Conservation (phyloP, 1,140 invertebrate species). For the Portunus trituberculatus region DNA sequence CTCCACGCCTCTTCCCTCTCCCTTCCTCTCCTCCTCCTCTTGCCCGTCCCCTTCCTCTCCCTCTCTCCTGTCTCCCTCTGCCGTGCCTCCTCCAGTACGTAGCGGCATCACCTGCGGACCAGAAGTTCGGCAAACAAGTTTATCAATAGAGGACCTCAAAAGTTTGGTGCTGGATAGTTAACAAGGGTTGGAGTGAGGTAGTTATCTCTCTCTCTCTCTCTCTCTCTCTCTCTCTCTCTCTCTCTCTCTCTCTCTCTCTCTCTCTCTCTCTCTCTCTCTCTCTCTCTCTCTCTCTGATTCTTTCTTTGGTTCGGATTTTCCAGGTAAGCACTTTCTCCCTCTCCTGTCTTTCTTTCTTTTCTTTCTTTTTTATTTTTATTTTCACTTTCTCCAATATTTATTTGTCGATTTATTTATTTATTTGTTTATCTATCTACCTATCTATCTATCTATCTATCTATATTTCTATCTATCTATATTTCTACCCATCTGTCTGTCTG, state of each 20-base stretch:
- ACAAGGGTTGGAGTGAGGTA: neutral
- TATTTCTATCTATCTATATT: neutral
- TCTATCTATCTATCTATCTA: neutral
- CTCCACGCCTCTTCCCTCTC: neutral
- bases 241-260: neutral
- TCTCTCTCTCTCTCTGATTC: neutral
- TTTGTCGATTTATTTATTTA: neutral
- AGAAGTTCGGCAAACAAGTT: constrained; percentile 36
- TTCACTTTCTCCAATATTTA: neutral
- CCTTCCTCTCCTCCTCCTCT: neutral
- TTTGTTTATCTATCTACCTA: neutral
- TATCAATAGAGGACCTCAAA: constrained; percentile 39
- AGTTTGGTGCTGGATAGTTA: neutral
- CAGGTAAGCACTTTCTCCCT: neutral
- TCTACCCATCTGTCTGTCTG: neutral
- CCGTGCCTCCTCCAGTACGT: neutral
- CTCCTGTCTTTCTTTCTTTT: neutral
- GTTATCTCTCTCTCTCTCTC: constrained; percentile 15
- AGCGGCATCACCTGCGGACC: neutral
- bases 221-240: neutral
- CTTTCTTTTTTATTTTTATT: neutral
- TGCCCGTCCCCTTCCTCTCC: neutral
- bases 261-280: neutral
- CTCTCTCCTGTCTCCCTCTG: neutral
- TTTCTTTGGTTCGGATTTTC: neutral